Evolutionary conservation across 2,888 invertebrate genomes (phyloP), one percentile per base, ranked within the genome.

Genomic region (Plagodis pulveraria): DNA sequence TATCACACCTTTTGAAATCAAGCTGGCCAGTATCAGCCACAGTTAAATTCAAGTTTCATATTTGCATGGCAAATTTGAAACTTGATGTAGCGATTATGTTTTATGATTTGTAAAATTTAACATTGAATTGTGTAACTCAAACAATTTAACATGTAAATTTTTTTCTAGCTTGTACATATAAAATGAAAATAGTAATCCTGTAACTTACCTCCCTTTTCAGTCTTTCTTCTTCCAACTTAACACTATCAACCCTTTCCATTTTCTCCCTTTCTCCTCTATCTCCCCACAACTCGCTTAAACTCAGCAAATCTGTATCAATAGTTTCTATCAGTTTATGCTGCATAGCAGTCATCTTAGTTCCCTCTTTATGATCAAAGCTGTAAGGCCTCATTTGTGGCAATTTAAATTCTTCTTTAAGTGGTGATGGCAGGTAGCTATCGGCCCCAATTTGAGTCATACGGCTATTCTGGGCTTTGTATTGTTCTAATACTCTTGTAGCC

Each of bases 161-260:
- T n/a, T n/a, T n/a, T n/a, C n/a, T n/a, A n/a, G n/a, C n/a, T n/a
- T n/a, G n/a, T n/a, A n/a, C n/a, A 22, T 22, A 22, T 22, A 22
- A 22, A 2, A 22, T 22, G 4, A 22, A 22, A 22, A 22, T 22
- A 2, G 4, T 22, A 22, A 4, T 1, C 1, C 22, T 22, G 22
- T 4, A 22, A 38, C 11, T 82, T 89, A 96, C 97, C 92, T 96
- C 95, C 75, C 97, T 91, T 60, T 96, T 94, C 42, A 96, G 87
- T 75, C 95, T 95, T 79, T 97, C 97, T 80, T 97, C 97, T 77
- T 96, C 96, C 4, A 96, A 83, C 74, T 94, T 95, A 4, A 81
- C 71, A 54, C 83, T 87, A 2, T 91, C 90, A 11, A 83, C 83
- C 62, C 79, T 82, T 50, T 83, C 91, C 61, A 72, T 79, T 44